Conservation (phyloP, 1,140 invertebrate genomes). For the Akabosia matsudoensis region DNA sequence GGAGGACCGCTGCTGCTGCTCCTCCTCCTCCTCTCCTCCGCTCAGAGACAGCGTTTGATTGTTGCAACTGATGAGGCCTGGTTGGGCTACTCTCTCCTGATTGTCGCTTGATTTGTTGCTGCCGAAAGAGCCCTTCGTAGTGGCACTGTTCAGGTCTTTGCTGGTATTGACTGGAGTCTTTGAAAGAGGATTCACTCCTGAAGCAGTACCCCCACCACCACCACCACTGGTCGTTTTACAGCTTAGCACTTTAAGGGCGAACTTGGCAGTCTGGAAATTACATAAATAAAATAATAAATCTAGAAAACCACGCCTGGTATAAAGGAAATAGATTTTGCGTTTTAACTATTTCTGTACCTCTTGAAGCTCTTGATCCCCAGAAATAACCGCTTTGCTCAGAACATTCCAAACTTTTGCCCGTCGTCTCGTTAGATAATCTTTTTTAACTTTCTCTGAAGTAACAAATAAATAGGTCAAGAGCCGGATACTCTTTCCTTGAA, state of each 20-base stretch:
- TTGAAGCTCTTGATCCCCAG: neutral
- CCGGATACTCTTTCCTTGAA: conserved; percentile 32
- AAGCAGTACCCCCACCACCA: no score
- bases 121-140: no score
- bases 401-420: neutral
- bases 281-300: neutral
- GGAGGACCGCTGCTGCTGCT: no score
- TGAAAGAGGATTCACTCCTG: no score
- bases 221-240: no score
- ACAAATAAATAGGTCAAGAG: conserved; percentile 31
- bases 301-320: neutral
- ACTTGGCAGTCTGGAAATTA: neutral
- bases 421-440: conserved; percentile 6
- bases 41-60: no score
- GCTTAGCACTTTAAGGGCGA: neutral
- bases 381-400: neutral
- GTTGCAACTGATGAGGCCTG: no score
- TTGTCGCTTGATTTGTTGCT: no score
- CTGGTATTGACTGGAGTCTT: no score
- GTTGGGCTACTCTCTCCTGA: no score
- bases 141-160: no score
- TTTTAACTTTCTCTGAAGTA: conserved; percentile 31
- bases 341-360: neutral
- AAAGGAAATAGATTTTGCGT: neutral
- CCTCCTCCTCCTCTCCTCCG: no score